These are phyloP conservation scores for Prunella fulvescens DNA, from an alignment of 2,113 vertebrate species.

Conservation along the genomic window DNA sequence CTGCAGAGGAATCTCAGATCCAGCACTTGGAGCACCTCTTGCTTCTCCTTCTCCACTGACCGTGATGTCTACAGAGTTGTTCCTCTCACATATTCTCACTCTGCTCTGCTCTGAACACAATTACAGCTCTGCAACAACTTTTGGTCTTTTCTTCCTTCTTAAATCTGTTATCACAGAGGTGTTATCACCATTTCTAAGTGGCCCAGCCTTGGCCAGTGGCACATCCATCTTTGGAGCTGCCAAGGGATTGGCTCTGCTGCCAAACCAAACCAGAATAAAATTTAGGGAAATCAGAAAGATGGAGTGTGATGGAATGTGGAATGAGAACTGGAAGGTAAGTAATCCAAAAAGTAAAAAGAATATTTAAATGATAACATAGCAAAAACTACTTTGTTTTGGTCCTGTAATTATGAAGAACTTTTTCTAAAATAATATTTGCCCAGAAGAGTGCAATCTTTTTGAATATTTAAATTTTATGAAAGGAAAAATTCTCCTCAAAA, in stretches of 20 bases:
- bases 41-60: not conserved
- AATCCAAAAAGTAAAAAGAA: not conserved
- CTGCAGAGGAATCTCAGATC: not conserved
- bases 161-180: not conserved
- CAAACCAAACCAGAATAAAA: not conserved
- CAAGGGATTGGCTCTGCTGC: not conserved
- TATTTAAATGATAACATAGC: not conserved
- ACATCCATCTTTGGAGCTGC: not conserved
- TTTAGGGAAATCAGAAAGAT: not conserved
- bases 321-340: not conserved
- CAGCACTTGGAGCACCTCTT: not conserved
- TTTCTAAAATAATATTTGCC: not conserved
- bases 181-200: not conserved
- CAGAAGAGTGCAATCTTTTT: not conserved
- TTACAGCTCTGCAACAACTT: not conserved
- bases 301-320: rapidly evolving
- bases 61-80: not conserved
- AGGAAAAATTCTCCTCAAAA: not conserved
- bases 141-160: not conserved
- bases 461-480: not conserved
- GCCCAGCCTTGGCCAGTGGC: too few relatives aligned
- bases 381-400: not conserved
- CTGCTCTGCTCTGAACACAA: not conserved
- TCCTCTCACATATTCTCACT: not conserved
- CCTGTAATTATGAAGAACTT: not conserved